phyloP scores from a whole-genome alignment of 2,113 vertebrate species.

The Fulmarus glacialis region DNA sequence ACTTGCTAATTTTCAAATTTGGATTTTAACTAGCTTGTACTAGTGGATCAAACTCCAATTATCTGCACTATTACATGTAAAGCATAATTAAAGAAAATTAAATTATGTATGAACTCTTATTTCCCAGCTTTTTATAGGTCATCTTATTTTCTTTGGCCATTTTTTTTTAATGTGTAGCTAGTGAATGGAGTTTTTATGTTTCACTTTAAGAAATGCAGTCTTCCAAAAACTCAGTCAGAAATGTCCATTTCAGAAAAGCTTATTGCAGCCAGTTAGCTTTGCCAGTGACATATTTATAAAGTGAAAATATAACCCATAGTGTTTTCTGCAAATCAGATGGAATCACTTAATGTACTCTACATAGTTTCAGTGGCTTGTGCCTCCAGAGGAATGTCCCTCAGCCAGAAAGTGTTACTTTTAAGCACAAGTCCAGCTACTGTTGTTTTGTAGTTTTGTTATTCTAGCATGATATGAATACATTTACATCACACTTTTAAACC shows the following conservation, averaged over 20 bases:
- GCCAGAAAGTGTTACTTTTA: constrained; percentile 58
- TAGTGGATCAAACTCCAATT: not conserved
- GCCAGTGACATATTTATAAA: constrained; percentile 71
- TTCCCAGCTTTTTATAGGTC: constrained; percentile 35
- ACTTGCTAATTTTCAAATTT: not conserved
- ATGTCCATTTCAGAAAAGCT: constrained; percentile 62
- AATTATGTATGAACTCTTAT: not conserved
- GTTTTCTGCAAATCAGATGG: constrained; percentile 72
- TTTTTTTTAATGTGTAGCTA: constrained; percentile 56
- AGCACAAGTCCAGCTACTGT: constrained; percentile 57
- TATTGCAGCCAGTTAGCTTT: constrained; percentile 65
- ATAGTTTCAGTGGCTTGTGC: constrained; percentile 38
- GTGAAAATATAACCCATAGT: constrained; percentile 68
- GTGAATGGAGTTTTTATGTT: constrained; percentile 55
- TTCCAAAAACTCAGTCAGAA: constrained; percentile 61
- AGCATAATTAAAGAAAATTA: constrained; percentile 50
- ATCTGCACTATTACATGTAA: not conserved
- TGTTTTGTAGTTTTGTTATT: constrained; percentile 29
- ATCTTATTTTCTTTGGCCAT: constrained; percentile 45
- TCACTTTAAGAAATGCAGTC: constrained; percentile 53
- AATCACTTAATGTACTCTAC: constrained; percentile 62
- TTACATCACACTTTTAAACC: not conserved
- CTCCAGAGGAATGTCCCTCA: constrained; percentile 43
- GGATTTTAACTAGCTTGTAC: not conserved
- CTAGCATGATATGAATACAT: not conserved